Evolutionary conservation across 2,888 invertebrate species (phyloP).

Genomic region (Chrysolina americana): DNA sequence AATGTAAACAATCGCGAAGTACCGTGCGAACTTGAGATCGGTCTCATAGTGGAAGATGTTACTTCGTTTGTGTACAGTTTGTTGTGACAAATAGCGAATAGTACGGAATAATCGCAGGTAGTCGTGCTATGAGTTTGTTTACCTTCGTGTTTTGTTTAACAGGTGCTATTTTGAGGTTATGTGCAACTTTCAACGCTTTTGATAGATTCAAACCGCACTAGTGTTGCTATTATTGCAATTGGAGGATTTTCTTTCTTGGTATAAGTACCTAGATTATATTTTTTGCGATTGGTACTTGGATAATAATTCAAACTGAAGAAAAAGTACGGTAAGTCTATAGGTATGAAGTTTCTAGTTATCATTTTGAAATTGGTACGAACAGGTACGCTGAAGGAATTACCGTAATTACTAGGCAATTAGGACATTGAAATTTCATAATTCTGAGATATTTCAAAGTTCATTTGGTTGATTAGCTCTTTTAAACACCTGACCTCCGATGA

Average conservation of each 20-base stretch:
- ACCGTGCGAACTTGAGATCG: slow-evolving; percentile 3
- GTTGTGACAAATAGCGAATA: slow-evolving; percentile 12
- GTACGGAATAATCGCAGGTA: slow-evolving; percentile 39
- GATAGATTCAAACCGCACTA: background rate
- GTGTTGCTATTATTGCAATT: background rate
- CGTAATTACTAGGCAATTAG: background rate
- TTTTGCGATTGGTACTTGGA: slow-evolving; percentile 10
- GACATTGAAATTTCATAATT: background rate
- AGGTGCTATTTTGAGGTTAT: slow-evolving; percentile 52
- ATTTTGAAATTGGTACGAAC: too few relatives aligned
- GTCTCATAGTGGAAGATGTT: slow-evolving; percentile 1
- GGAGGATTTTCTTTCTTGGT: background rate
- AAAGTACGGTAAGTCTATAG: slow-evolving; percentile 52
- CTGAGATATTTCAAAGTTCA: too few relatives aligned
- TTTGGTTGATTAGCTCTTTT: background rate
- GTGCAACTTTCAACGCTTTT: slow-evolving; percentile 34
- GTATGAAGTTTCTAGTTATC: background rate
- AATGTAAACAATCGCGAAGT: slow-evolving; percentile 22
- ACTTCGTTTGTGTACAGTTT: background rate
- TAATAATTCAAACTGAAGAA: slow-evolving; percentile 50
- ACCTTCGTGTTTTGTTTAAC: slow-evolving; percentile 38
- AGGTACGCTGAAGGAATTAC: too few relatives aligned
- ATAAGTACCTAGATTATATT: background rate
- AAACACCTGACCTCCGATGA: background rate
- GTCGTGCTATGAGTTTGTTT: slow-evolving; percentile 39